Conservation (phyloP, 2,888 invertebrate species). For the Aphelenchoides bicaudatus region DNA sequence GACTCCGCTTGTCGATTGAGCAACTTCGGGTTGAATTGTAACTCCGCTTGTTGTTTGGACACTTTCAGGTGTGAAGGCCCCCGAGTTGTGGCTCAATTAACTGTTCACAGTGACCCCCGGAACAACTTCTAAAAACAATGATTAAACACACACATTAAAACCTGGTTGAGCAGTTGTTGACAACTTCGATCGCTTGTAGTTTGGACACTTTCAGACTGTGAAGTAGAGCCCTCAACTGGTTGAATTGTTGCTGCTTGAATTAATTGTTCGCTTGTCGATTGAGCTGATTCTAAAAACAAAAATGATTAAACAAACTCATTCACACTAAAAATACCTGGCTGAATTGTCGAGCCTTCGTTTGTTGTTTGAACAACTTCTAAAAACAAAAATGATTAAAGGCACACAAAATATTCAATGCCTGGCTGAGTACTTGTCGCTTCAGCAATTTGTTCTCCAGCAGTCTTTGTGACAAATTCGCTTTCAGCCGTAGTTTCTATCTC, state of each 20-base stretch:
- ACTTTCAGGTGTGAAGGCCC: not conserved
- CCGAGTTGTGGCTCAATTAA: not conserved
- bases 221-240: not conserved
- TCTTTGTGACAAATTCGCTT: slow-evolving; percentile 2
- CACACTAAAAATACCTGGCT: not conserved
- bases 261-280: not conserved
- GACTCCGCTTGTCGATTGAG: not conserved
- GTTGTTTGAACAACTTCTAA: not conserved
- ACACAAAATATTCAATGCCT: not conserved
- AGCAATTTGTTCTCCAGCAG: slow-evolving; percentile 4
- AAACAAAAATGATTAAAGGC: not conserved
- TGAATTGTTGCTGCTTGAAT: slow-evolving; percentile 9
- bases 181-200: slow-evolving; percentile 1
- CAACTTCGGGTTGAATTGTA: slow-evolving; percentile 13
- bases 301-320: not conserved
- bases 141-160: no score
- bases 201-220: slow-evolving; percentile 5
- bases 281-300: not conserved
- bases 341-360: not conserved
- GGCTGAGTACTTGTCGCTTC: slow-evolving; percentile 5
- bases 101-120: no score
- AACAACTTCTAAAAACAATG: no score
- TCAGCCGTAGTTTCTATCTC: slow-evolving; percentile 17
- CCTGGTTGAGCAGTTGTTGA: not conserved
- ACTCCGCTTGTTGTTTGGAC: slow-evolving; percentile 12